Evolutionary conservation across 2,113 vertebrate genomes (phyloP), one percentile per base, ranked within the genome.

Genomic region (Sinosuthora webbiana): DNA sequence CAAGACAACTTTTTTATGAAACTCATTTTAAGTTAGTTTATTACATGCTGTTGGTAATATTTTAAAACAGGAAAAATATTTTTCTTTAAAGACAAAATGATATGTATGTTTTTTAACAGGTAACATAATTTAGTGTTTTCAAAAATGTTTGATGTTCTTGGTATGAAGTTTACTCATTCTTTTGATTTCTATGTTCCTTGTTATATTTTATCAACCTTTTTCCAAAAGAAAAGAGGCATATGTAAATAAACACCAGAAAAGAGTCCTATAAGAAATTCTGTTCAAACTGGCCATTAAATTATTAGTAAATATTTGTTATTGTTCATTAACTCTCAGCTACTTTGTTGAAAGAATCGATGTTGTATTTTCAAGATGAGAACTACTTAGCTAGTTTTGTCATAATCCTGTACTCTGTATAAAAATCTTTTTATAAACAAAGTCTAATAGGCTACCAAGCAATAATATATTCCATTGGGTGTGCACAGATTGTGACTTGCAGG

Each of bases 391-490:
- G 95, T 97, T 97, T 96, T 97, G 96, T 97, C 97, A 94, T 96
- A 97, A 97, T 94, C 95, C 87, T 97, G 95, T 97, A 95, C 95
- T 97, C 96, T 97, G 96, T 97, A 96, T 95, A 96, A 96, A 97
- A 94, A 92, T 89, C 91, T 97, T 97, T 97, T 97, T 96, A 97
- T 97, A 97, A 97, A 95, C 93, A 95, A 94, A 97, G 97, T 97
- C 96, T 96, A 95, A 94, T 97, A 97, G 97, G 96, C 97, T 96
- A 97, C 84, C 95, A 97, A 97, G 97, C 97, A 97, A 97, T 97
- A 97, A 97, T 97, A 86, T 97, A 93, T 94, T 95, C 95, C 90
- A 88, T 94, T 95, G 93, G 94, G 63, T 97, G 96, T 96, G 96
- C 89, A 88, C 93, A 97, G 95, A 90, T 96, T 94, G 97, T 97